phyloP scores from a whole-genome alignment of 2,113 vertebrate species.

The Brachyhypopomus occidentalis region DNA sequence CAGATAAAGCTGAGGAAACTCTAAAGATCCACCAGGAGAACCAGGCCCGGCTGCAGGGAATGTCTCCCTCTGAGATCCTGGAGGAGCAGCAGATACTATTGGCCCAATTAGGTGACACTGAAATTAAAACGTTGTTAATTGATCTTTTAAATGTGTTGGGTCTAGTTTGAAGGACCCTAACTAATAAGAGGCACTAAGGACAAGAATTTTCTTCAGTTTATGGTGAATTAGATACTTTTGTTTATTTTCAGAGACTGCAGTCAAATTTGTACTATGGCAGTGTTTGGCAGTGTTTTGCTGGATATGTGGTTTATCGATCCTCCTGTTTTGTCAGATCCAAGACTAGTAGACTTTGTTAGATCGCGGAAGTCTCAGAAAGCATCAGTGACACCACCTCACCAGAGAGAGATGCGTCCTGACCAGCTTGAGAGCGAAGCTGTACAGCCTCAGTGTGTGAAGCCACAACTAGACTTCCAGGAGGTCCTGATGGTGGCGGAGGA shows the following conservation, averaged over 20 bases:
- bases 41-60: conserved; percentile 76
- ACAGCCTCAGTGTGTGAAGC: conserved; percentile 37
- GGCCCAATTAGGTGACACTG: conserved; percentile 82
- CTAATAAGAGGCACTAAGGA: no score
- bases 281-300: not conserved
- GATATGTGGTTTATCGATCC: not conserved
- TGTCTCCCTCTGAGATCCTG: conserved; percentile 84
- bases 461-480: conserved; percentile 51
- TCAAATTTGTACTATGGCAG: no score
- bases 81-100: conserved; percentile 83
- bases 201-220: no score
- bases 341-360: conserved; percentile 86
- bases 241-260: no score
- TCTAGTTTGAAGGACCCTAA: no score
- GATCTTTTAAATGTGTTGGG: no score
- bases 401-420: conserved; percentile 38
- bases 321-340: conserved; percentile 79
- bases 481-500: conserved; percentile 67
- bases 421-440: conserved; percentile 17
- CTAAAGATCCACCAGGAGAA: conserved; percentile 89
- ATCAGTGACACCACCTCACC: conserved; percentile 44
- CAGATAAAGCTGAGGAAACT: conserved; percentile 74
- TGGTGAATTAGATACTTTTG: no score
- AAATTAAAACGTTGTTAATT: not conserved
- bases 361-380: conserved; percentile 68